Evolutionary conservation across 2,797 vertebrate species (phyloP), one percentile per base, ranked within the genome.

Genomic region (Pangasius sanitwongsei): DNA sequence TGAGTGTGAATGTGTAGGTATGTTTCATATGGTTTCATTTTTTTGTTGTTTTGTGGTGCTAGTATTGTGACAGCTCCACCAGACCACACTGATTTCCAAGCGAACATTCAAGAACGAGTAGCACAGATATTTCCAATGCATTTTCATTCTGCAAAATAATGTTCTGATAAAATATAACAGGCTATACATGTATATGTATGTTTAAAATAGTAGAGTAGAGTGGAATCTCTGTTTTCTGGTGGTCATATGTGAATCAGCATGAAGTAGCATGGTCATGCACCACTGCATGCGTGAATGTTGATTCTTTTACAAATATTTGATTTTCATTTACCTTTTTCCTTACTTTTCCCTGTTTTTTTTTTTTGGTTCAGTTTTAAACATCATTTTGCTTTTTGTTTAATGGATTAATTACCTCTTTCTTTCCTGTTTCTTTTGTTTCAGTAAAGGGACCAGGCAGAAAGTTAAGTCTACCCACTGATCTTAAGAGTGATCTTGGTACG

Each of bases 391-490:
- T 89, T 88, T 75, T 69, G 94, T 95, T 95, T 83, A 94, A 92
- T 91, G 91, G 94, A 97, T 96, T 97, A 96, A 97, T 95, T 93
- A 92, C 92, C 94, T 93, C 93, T 95, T 95, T 96, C 93, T 96
- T 91, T 95, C 95, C 95, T 95, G 96, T 98, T 97, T 98, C 97
- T 97, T 96, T 98, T 97, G 96, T 99, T 99, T 97, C 98, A 98
- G 98, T 99, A 95, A 99, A 98, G 97, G 98, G 98, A 97, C 98
- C 98, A 92, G 95, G 96, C 97, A 98, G 98, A 99, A 99, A 99
- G 97, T 98, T 99, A 98, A 99, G 98, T 98, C 97, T 99, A 97
- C 98, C 98, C 96, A 99, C 98, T 98, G 98, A 98, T 98, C 98
- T 99, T 98, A 99, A 99, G 97, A 97, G 97, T 97, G 97, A 98